Evolutionary conservation across 2,888 invertebrate species (phyloP), one percentile per base, ranked within the genome.

Genomic region (Chrysopilus asiliformis): DNA sequence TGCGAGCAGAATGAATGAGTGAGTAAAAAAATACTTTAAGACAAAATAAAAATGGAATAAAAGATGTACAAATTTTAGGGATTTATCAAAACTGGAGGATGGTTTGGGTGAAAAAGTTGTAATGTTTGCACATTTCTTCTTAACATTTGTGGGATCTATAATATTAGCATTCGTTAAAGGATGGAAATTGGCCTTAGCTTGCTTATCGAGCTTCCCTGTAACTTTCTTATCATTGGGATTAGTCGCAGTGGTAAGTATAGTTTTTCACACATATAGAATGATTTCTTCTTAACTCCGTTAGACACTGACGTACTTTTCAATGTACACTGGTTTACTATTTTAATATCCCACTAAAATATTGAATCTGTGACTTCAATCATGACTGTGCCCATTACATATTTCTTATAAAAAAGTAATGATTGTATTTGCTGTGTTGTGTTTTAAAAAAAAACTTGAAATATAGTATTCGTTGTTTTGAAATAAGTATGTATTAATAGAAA

Each of bases 51-150:
- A n/a, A n/a, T n/a, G n/a, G n/a, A n/a, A n/a, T n/a, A n/a, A n/a
- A n/a, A n/a, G n/a, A n/a, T n/a, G n/a, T n/a, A n/a, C n/a, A n/a
- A n/a, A 34, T 49, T 55, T 20, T 52, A 82, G 81, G 49, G 80
- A 81, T 58, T 65, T 82, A 1, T 65, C 71, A 3, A 82, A 80
- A 61, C 65, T 86, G 44, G 83, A 85, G 60, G 84, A 84, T 45
- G 87, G 86, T 8, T 72, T 86, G 26, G 86, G 84, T 1, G 87
- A 87, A 55, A 87, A 87, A 55, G 66, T 84, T 20, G 73, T 76
- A 0, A 76, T 79, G 43, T 80, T 84, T 49, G 53, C 79, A 5
- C 79, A 77, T 56, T 80, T 75, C 54, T 67, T 80, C 46, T 63
- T 76, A 0, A 70, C 76, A 0, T 81, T 81, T 52, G 38, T 81